These are phyloP conservation scores for Phoeniculus purpureus DNA, from an alignment of 2,797 vertebrate genomes.

Conservation along the genomic window DNA sequence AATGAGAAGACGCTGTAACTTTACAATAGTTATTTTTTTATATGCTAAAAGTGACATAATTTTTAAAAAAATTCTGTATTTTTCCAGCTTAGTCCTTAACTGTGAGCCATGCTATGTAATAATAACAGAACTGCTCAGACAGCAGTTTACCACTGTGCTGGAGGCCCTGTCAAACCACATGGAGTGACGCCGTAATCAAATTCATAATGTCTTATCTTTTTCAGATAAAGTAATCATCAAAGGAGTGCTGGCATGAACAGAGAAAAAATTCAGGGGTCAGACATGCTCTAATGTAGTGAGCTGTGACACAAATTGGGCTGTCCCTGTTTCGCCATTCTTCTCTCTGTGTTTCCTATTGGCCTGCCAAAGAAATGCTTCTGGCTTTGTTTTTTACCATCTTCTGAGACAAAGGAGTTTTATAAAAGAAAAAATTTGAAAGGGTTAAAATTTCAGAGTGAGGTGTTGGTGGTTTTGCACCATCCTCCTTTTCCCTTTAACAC, in stretches of 20 bases:
- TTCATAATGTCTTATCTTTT: conserved; percentile 40
- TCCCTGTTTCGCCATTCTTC: conserved; percentile 50
- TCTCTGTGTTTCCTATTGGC: neutral
- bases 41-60: conserved; percentile 3
- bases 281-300: conserved; percentile 49
- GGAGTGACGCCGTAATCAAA: conserved; percentile 48
- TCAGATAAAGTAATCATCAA: conserved; percentile 48
- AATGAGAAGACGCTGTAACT: conserved; percentile 17
- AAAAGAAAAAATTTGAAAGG: neutral
- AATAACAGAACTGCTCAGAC: conserved; percentile 26
- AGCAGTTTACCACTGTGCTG: conserved; percentile 23
- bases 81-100: conserved; percentile 32
- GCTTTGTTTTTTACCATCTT: neutral
- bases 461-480: neutral
- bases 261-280: conserved; percentile 57
- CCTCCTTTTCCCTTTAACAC: neutral
- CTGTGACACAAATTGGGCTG: conserved; percentile 55
- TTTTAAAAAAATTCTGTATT: neutral
- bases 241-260: conserved; percentile 52
- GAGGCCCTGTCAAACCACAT: conserved; percentile 10
- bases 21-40: conserved; percentile 50
- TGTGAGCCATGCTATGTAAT: neutral
- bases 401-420: conserved; percentile 5
- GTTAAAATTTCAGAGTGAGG: conserved; percentile 12
- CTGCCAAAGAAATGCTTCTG: neutral